Evolutionary conservation across 35 echinoderm and acorn worm species (phyloP), one percentile per base, ranked within the genome.

Genomic region (Ophiothrix spiculata): DNA sequence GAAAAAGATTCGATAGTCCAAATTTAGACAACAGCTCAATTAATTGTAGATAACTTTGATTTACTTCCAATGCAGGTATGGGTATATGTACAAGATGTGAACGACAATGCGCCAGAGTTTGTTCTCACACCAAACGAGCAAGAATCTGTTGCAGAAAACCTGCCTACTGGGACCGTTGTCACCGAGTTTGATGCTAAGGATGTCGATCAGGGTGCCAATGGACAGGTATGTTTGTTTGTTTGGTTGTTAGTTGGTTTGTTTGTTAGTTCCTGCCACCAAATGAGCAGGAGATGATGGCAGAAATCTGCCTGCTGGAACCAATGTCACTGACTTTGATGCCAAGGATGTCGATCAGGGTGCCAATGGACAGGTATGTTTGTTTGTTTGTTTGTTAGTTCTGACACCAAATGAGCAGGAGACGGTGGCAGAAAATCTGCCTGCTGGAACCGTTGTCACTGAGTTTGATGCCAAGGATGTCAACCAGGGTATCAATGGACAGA

Each of bases 81-180:
- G 75, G 85, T 91, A 11, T 35, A 79, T 41, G 56, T 91, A 42
- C 15, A 17, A 21, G 90, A 91, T 76, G 56, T 75, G 33, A 91
- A 91, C 56, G 90, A 91, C 36, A 87, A 91, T 54, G 0, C 64
- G 2, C 90, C 90, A 12, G 85, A 36, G 39, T 91, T 91, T 80
- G 84, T 82, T 16, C 54, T 45, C 23, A 37, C 19, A 32, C 90
- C 84, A 10, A 39, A 46, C 14, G 73, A 45, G 2, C 40, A 39
- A 1, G 84, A 86, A 8, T 81, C 17, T 37, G 45, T 87, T 14
- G 14, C 25, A 35, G 90, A 91, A 40, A 91, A 87, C 31, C 8
- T 4, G 0, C 12, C 3, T 1, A 60, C 40, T 29, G 76, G 38
- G 10, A 42, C 45, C 15, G 39, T 80, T 12, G 37, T 91, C 4